Percentiles rank a stretch among this genome's conserved stretches.
Conservation (phyloP, 1,140 invertebrate genomes). For the Pseudobourletiella spinata region DNA sequence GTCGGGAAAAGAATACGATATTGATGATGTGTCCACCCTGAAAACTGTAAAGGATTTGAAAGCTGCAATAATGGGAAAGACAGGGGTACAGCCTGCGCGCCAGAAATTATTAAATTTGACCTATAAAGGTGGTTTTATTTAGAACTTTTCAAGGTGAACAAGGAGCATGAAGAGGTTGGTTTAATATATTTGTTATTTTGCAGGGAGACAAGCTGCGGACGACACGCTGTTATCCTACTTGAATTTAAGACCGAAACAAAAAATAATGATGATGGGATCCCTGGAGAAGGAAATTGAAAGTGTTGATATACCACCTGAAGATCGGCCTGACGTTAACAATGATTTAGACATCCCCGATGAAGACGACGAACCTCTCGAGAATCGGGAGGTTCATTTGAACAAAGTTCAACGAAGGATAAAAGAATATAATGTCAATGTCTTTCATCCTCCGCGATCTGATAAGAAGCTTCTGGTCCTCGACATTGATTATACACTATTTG, state of each 20-base stretch:
- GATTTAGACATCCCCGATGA: slow-evolving; percentile 46
- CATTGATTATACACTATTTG: slow-evolving; percentile 77
- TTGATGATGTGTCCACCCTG: slow-evolving; percentile 55
- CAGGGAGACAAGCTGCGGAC: slow-evolving; percentile 73
- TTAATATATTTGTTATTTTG: no score
- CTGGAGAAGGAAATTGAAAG: slow-evolving; percentile 81
- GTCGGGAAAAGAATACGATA: slow-evolving; percentile 75
- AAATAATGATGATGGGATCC: slow-evolving; percentile 96
- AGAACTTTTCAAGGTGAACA: not conserved
- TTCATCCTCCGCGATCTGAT: slow-evolving; percentile 37
- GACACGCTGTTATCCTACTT: slow-evolving; percentile 57
- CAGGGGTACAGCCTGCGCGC: slow-evolving; percentile 74
- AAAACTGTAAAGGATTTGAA: slow-evolving; percentile 72
- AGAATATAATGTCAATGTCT: slow-evolving; percentile 31
- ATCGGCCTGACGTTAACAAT: slow-evolving; percentile 67
- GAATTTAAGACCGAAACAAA: slow-evolving; percentile 75
- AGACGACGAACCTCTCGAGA: slow-evolving; percentile 72
- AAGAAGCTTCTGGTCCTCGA: slow-evolving; percentile 91
- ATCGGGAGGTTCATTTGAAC: slow-evolving; percentile 53
- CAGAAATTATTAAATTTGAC: slow-evolving; percentile 91
- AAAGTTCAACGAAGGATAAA: slow-evolving; percentile 42
- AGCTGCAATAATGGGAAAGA: slow-evolving; percentile 64
- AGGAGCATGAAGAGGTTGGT: not conserved
- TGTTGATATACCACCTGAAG: slow-evolving; percentile 50
- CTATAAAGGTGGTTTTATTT: slow-evolving; percentile 79